Evolutionary conservation across 2,888 invertebrate genomes (phyloP), one percentile per base, ranked within the genome.

Genomic region (Drosophila mercatorum): DNA sequence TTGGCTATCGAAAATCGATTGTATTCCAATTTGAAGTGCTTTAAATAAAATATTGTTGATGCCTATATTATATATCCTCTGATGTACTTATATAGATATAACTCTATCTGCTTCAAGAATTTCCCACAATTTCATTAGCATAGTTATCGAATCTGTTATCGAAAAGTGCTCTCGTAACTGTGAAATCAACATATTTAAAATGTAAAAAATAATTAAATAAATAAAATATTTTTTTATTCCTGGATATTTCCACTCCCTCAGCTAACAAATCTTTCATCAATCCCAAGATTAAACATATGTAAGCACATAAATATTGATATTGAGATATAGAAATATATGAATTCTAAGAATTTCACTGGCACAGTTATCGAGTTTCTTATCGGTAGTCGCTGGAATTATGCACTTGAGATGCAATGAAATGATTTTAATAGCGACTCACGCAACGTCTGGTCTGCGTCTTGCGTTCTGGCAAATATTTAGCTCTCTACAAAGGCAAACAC

Each of bases 401-500:
- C 55, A 41, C 53, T 55, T 56, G 41, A 36, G 67, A 41, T 43
- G 38, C 17, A 51, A 40, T 52, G 17, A 61, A 40, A 63, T 55
- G 38, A 63, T 53, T 66, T 57, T 41, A 26, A 47, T 34, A 46
- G 55, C 76, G 59, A 67, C 80, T 76, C 77, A 70, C 63, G 60
- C 62, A 36, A 28, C 41, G 46, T 17, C 31, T 60, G 74, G 38
- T 56, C 52, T 2, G 34, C 34, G 34, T 14, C 34, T 51, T n/a
- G 31, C 63, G 65, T 43, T 52, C 62, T 12, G 60, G 77, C 77
- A 76, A 78, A 80, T 79, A 77, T 75, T 77, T 61, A 70, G 56
- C 22, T 58, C 22, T 64, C 67, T 53, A 43, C 7, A 28, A 8
- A 40, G 4, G 22, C 28, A 46, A 26, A 43, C 31, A 53, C 41